Conservation (phyloP, 2,113 vertebrate species). For the Sigmodon hispidus region DNA sequence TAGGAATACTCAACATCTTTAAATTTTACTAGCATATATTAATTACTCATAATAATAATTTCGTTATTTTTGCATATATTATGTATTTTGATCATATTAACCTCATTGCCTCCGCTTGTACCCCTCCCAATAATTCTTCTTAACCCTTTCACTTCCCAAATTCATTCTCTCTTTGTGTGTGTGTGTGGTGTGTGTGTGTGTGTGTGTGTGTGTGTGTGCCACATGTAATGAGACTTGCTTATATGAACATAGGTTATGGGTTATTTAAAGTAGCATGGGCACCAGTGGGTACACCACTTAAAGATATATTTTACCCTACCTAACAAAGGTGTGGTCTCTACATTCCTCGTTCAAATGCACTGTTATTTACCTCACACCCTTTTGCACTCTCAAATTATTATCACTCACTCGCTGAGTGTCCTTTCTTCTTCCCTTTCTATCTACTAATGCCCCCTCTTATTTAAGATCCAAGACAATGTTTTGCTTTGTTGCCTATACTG, state of each 20-base stretch:
- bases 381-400: conserved; percentile 23
- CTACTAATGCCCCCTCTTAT: background rate
- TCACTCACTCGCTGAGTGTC: background rate
- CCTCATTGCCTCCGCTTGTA: background rate
- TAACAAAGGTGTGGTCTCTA: background rate
- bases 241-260: background rate
- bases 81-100: background rate
- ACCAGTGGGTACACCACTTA: background rate
- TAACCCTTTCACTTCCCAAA: background rate
- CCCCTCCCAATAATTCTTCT: background rate
- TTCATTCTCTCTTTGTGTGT: background rate
- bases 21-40: background rate
- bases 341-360: background rate
- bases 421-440: background rate
- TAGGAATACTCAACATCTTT: background rate
- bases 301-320: background rate
- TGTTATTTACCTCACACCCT: background rate
- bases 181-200: background rate
- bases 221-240: background rate
- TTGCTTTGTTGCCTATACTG: background rate
- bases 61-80: background rate
- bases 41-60: too few relatives aligned
- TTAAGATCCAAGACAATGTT: background rate
- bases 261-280: background rate
- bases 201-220: background rate